Percentiles rank a stretch among this genome's conserved stretches.
phyloP scores from a whole-genome alignment of 2,797 vertebrate species.

The Iguana delicatissima region DNA sequence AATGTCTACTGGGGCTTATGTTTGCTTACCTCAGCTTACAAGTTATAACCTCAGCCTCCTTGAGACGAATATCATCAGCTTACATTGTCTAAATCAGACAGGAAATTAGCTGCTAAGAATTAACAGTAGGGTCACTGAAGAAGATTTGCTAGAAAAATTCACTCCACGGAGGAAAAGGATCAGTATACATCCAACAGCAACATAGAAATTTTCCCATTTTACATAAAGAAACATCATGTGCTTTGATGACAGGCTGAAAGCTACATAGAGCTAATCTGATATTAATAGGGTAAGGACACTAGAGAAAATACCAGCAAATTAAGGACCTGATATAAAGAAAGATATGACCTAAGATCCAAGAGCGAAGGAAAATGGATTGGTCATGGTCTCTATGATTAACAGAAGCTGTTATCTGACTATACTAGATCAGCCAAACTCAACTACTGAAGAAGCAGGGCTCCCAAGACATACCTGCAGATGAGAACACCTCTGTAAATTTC shows the following conservation, averaged over 20 bases:
- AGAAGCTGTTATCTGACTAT: background rate
- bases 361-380: background rate
- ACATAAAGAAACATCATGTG: background rate
- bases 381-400: background rate
- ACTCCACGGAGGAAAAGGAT: background rate
- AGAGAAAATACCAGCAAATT: background rate
- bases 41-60: conserved; percentile 3
- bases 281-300: background rate
- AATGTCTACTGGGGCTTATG: background rate
- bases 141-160: background rate
- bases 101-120: background rate
- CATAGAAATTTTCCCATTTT: background rate
- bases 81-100: background rate
- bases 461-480: background rate
- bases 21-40: conserved; percentile 7
- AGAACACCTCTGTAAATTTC: background rate
- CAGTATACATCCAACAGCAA: background rate
- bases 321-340: background rate
- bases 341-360: background rate
- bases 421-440: background rate
- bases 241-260: background rate
- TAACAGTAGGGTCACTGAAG: background rate
- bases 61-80: conserved; percentile 2
- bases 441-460: background rate
- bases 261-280: background rate